phyloP scores from a whole-genome alignment of 2,113 vertebrate species.

The Isurus oxyrinchus region DNA sequence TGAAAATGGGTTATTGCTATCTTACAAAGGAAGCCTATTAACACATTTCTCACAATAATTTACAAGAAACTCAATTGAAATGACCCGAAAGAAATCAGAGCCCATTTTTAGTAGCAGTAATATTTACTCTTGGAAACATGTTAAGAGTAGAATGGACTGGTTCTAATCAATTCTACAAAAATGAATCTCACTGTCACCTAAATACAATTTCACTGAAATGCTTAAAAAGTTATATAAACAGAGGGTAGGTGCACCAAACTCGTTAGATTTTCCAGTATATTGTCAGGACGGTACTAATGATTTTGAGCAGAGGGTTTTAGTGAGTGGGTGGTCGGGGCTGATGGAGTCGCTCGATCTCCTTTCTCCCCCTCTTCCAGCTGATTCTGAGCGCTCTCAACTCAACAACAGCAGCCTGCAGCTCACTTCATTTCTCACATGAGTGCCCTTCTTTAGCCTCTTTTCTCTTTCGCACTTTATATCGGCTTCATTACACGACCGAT shows the following conservation, averaged over 20 bases:
- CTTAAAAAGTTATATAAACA: neutral
- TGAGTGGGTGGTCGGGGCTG: slow-evolving; percentile 63
- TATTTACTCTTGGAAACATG: slow-evolving; percentile 10
- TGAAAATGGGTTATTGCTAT: neutral
- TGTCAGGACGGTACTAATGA: slow-evolving; percentile 2
- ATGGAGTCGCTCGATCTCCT: slow-evolving; percentile 47
- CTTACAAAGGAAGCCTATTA: neutral
- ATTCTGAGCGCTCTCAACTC: slow-evolving; percentile 56
- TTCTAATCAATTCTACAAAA: neutral
- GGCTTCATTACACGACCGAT: slow-evolving; percentile 81
- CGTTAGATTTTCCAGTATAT: neutral
- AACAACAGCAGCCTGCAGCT: slow-evolving; percentile 68
- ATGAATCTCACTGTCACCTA: neutral
- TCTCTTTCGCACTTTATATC: slow-evolving; percentile 77
- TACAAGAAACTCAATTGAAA: slow-evolving; percentile 16
- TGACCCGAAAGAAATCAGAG: slow-evolving; percentile 2
- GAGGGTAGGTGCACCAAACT: neutral
- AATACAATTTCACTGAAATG: neutral
- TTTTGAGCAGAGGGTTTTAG: slow-evolving; percentile 8
- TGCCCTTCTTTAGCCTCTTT: slow-evolving; percentile 89
- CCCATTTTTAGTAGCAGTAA: neutral
- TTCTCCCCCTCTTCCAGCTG: slow-evolving; percentile 55
- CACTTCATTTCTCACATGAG: slow-evolving; percentile 99
- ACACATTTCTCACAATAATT: neutral
- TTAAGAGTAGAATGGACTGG: neutral